A percentile compares a stretch with the other conserved stretches of the same genome.
Conservation (phyloP, 2,113 vertebrate genomes). For the Bos taurus region ARS-UCD2.0 NC_037357.1:134355501-134356000, state of each 20-base stretch:
- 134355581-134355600: not conserved
- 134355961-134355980: not conserved
- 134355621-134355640: not conserved
- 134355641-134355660: not conserved
- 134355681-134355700: not conserved
- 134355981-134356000: not conserved
- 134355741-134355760: not conserved
- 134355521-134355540: not conserved
- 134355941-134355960: not conserved
- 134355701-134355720: not conserved
- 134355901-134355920: not conserved
- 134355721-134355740: not conserved
- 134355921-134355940: not conserved
- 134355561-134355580: not conserved
- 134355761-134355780: fast-evolving
- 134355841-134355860: fast-evolving
- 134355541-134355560: not conserved
- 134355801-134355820: too few species aligned
- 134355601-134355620: not conserved
- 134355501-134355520: not conserved
- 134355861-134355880: not conserved
- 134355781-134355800: too few species aligned
- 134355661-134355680: not conserved
- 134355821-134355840: not conserved
- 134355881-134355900: not conserved